Percentiles rank a stretch among this genome's conserved stretches.
phyloP scores from a whole-genome alignment of 2,888 invertebrate genomes.

The Pantelozetes paolii region DNA sequence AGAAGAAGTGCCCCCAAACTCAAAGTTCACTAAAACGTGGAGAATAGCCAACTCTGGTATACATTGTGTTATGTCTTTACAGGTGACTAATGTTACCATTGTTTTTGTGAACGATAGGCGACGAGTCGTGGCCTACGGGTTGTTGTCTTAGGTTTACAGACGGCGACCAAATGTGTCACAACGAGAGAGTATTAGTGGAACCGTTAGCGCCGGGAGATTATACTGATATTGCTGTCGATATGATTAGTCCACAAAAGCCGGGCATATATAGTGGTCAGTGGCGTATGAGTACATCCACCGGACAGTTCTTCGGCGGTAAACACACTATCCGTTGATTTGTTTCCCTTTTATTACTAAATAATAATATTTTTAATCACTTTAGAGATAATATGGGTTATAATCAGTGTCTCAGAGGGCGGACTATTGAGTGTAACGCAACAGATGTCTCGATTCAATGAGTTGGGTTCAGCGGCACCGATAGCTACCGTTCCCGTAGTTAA shows the following conservation, averaged over 20 bases:
- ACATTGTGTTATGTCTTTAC: neutral
- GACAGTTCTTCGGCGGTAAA: conserved; percentile 85
- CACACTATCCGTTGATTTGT: neutral
- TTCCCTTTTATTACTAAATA: neutral
- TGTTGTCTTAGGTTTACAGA: conserved; percentile 70
- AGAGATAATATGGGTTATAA: conserved; percentile 77
- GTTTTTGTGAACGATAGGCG: too few relatives aligned
- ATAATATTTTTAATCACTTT: too few relatives aligned
- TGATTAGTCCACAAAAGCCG: conserved; percentile 69
- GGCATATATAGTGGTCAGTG: conserved; percentile 81
- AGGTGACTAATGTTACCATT: neutral
- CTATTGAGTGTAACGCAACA: conserved; percentile 76
- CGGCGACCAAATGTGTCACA: conserved; percentile 62
- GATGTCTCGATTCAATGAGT: conserved; percentile 61
- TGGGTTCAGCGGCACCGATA: conserved; percentile 53
- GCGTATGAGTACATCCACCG: conserved; percentile 79
- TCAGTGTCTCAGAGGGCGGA: conserved; percentile 73
- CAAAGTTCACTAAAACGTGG: conserved; percentile 82
- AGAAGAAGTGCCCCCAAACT: conserved; percentile 67
- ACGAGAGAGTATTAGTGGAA: conserved; percentile 62
- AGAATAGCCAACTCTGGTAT: conserved; percentile 76
- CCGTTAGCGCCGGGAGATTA: conserved; percentile 71
- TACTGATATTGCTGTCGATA: conserved; percentile 69
- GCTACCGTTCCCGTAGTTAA: conserved; percentile 46
- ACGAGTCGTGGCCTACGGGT: conserved; percentile 75